A percentile compares a stretch with the other conserved stretches of the same genome.
phyloP scores from a whole-genome alignment of 2,888 invertebrate species.

The Dermolepida albohirtum region DNA sequence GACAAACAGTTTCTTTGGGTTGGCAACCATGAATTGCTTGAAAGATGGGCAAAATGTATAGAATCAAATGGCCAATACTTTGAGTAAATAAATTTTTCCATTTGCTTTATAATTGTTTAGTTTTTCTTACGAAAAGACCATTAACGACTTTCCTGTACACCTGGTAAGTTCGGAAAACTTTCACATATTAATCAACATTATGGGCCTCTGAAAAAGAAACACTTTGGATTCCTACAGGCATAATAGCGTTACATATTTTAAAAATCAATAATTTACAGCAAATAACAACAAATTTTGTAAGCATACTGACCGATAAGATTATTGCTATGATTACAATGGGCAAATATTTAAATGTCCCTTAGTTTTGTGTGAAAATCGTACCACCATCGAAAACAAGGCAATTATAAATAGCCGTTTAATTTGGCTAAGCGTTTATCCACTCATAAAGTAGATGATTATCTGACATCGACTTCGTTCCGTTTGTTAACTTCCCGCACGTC shows the following conservation, averaged over 20 bases:
- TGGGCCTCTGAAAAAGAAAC: too few species aligned
- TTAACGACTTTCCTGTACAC: too few species aligned
- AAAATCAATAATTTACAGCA: constrained; percentile 9
- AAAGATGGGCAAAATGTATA: too few species aligned
- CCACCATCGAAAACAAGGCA: constrained; percentile 47
- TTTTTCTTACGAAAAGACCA: too few species aligned
- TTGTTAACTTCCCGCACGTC: constrained; percentile 59
- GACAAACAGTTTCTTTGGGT: too few species aligned
- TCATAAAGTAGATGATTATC: constrained; percentile 64
- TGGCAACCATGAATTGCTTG: too few species aligned
- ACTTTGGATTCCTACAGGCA: too few species aligned
- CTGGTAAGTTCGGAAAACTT: neutral
- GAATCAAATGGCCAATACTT: too few species aligned
- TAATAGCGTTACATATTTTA: neutral
- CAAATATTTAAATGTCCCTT: constrained; percentile 44
- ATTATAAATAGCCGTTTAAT: constrained; percentile 61
- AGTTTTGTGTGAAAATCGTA: constrained; percentile 47
- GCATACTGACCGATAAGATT: constrained; percentile 15
- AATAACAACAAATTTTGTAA: constrained; percentile 4
- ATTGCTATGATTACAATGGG: constrained; percentile 29
- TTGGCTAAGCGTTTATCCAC: constrained; percentile 64
- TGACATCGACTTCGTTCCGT: constrained; percentile 59
- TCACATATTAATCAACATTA: neutral
- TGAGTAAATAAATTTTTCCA: too few species aligned
- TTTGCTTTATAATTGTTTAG: too few species aligned